phyloP scores from a whole-genome alignment of 2,888 invertebrate species.

The Chesias legatella region DNA sequence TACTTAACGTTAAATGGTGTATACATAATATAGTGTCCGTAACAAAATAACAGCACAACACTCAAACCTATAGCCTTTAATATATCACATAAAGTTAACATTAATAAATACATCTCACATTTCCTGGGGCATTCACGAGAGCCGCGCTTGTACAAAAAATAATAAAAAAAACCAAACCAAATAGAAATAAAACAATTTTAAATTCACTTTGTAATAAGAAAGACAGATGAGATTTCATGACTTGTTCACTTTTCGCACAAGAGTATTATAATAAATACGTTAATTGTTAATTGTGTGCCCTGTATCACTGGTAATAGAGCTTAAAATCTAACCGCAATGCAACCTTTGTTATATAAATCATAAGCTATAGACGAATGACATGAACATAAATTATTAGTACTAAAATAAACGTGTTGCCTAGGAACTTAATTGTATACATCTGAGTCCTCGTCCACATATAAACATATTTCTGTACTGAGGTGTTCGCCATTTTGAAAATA shows the following conservation, averaged over 20 bases:
- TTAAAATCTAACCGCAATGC: no score
- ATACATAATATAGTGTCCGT: slow-evolving; percentile 19
- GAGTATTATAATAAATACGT: slow-evolving; percentile 33
- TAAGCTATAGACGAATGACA: no score
- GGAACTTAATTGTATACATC: no score
- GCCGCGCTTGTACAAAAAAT: slow-evolving; percentile 40
- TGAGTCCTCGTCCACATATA: no score
- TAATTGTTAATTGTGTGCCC: no score
- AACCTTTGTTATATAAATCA: no score
- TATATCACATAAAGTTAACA: slow-evolving; percentile 70
- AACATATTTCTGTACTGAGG: no score
- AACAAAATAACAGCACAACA: slow-evolving; percentile 40
- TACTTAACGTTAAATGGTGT: no score
- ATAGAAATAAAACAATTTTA: slow-evolving; percentile 36
- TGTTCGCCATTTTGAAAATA: no score
- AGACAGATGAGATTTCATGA: slow-evolving; percentile 58
- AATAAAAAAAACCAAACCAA: slow-evolving; percentile 35
- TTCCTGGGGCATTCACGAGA: slow-evolving; percentile 53
- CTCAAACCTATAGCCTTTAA: slow-evolving; percentile 59
- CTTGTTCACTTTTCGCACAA: slow-evolving; percentile 56
- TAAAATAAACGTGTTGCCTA: no score
- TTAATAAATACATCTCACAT: slow-evolving; percentile 52
- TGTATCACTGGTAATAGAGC: no score
- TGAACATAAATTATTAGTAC: no score
- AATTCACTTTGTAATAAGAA: slow-evolving; percentile 40